These are phyloP conservation scores for Callaeas wilsoni DNA, from an alignment of 2,113 vertebrate genomes.

Conservation along the genomic window DNA sequence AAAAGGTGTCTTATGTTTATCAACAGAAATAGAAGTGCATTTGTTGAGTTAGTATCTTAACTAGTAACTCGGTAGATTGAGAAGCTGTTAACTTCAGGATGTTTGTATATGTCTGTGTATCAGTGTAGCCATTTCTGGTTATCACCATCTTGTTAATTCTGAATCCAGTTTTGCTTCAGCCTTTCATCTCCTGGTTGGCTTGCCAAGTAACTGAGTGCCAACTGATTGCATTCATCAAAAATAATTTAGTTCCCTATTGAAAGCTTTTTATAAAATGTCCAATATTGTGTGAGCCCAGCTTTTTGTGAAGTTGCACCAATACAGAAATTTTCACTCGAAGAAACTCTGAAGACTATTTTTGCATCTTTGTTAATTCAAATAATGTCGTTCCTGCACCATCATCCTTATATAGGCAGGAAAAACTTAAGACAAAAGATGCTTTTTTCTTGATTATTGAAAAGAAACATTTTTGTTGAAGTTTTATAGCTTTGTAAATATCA, in stretches of 20 bases:
- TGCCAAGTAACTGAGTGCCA: neutral
- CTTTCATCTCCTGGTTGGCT: neutral
- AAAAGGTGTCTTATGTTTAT: neutral
- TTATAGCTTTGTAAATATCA: neutral
- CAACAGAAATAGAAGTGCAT: neutral
- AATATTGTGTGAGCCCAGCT: neutral
- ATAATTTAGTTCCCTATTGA: neutral
- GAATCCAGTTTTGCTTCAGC: neutral
- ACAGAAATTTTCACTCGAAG: neutral
- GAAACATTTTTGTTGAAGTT: neutral
- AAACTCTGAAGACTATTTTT: neutral
- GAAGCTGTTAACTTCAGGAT: neutral
- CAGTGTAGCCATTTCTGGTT: neutral
- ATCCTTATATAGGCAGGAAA: neutral
- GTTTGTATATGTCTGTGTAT: neutral
- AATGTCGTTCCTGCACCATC: neutral
- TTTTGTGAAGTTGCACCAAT: neutral
- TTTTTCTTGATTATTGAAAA: neutral
- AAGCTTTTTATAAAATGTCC: neutral
- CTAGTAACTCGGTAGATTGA: neutral
- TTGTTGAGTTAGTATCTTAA: neutral
- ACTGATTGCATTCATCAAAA: neutral
- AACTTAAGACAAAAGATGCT: neutral
- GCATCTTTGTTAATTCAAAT: neutral
- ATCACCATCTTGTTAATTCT: neutral